These are phyloP conservation scores for Phrynocephalus guinanensis DNA, from an alignment of 2,797 vertebrate genomes.

Conservation along the genomic window DNA sequence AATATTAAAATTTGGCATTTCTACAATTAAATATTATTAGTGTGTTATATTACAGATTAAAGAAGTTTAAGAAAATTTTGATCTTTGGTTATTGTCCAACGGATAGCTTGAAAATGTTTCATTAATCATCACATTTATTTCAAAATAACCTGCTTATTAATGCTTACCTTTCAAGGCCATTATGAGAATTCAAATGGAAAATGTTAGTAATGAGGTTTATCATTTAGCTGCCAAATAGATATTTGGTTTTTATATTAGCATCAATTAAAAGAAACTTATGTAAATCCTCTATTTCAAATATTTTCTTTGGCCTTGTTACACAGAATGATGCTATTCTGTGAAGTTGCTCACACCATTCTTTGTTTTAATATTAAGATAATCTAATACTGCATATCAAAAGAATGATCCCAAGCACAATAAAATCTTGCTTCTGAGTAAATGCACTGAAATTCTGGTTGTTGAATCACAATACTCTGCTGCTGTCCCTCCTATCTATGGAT, in stretches of 20 bases:
- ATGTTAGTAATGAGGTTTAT: constrained; percentile 42
- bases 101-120: constrained; percentile 43
- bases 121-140: not conserved
- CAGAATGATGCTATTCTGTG: not conserved
- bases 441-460: not conserved
- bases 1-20: constrained; percentile 16
- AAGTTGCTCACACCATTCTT: not conserved
- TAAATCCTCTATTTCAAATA: constrained; percentile 38
- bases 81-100: not conserved
- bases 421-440: constrained; percentile 1
- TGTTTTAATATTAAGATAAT: not conserved
- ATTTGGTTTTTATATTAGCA: constrained; percentile 38
- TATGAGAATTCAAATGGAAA: constrained; percentile 52
- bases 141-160: constrained; percentile 7
- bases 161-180: constrained; percentile 29
- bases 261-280: constrained; percentile 11
- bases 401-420: not conserved
- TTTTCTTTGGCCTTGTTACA: not conserved
- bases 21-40: constrained; percentile 37
- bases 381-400: not conserved
- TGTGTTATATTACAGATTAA: constrained; percentile 30
- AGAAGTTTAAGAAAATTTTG: constrained; percentile 5
- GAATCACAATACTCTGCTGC: not conserved
- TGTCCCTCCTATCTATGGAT: not conserved
- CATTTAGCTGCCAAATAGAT: constrained; percentile 51